Base-by-base conservation (phyloP, 2,113 vertebrate species). In the Tautogolabrus adspersus region DNA sequence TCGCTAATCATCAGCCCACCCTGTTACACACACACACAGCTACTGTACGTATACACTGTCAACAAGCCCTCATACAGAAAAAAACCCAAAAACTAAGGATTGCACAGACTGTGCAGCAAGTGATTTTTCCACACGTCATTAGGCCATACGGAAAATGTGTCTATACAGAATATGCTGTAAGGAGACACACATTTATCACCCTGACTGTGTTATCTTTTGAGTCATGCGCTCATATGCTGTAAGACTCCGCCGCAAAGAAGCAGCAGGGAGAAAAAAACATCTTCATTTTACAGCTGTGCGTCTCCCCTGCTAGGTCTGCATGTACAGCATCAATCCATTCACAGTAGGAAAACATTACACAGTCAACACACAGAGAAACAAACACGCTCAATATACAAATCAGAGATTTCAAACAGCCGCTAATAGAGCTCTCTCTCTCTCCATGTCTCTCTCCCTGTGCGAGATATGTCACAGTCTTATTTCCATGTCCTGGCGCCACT, bases 401-500 rank as follows among this genome's bases (percentile, higher is more conserved):
- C 73, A 77, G 44, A 94, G 81, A 87, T 95, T 86, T 95, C 92
- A 94, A 94, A 89, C 87, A 91, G 94, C 94, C 79, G 86, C 93
- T 87, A 84, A 87, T 78, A 78, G 61, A 73, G 51, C 56, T 59
- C 57, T 67, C 22, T 62, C 38, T 26, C 65, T 81, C 61, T 69
- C n/a, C 94, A 90, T 94, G 91, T 82, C 95, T 95, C 92, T 94
- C 93, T 92, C 93, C 93, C 93, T 77, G 84, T 85, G 66, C 87
- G 86, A 59, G 94, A 94, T 92, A 94, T 94, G 95, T 96, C 96
- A 96, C 95, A 95, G 94, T 95, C 94, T 93, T 94, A 94, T 96
- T 96, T 95, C 95, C 91, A 95, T 94, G 95, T 95, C 94, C 94
- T 96, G 95, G 95, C 95, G 93, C 95, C 95, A 95, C 96, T 96